Evolutionary conservation across 2,113 vertebrate genomes (phyloP), one percentile per base, ranked within the genome.

Genomic region (Candoia aspera): DNA sequence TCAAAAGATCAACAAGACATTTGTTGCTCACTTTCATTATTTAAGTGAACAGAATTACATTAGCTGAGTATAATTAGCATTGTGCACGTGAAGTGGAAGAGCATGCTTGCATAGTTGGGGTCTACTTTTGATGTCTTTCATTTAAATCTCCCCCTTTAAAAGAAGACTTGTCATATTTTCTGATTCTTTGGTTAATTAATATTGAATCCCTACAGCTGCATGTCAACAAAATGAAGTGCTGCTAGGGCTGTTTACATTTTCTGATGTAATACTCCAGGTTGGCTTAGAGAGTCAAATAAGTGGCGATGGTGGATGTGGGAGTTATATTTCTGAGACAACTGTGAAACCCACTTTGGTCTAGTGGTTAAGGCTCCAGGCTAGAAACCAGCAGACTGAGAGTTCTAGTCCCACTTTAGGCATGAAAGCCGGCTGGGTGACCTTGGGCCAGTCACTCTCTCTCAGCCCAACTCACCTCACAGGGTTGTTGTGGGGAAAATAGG

Each of bases 1-100:
- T 26, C 90, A 57, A 24, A 93, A 93, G 90, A 13, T 0, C 4
- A 91, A 42, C 73, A 79, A 93, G 55, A 17, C 6, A 3, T 68
- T 84, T 29, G 1, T 79, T 87, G 73, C 94, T 95, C 86, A 12
- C 68, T 92, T 64, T 88, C 73, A 33, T 85, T 57, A 84, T 90
- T 94, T 90, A 90, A 0, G 0, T 87, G 46, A 87, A 23, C 90
- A 21, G 0, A 90, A 87, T 94, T 94, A 86, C 46, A 85, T 54
- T 84, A 11, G 60, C 37, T 87, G 1, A 84, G n/a, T 86, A 91
- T 68, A 91, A 87, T 73, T 68, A 89, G 2, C 37, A 17, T 87
- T n/a, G 90, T 2, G 12, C 29, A 19, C 84, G 19, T 90, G 49
- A 93, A 95, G 21, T 57, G 46, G 62, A 87, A 60, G n/a, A 86